Conservation (phyloP, 2,113 vertebrate genomes). For the Xiphorhynchus elegans region DNA sequence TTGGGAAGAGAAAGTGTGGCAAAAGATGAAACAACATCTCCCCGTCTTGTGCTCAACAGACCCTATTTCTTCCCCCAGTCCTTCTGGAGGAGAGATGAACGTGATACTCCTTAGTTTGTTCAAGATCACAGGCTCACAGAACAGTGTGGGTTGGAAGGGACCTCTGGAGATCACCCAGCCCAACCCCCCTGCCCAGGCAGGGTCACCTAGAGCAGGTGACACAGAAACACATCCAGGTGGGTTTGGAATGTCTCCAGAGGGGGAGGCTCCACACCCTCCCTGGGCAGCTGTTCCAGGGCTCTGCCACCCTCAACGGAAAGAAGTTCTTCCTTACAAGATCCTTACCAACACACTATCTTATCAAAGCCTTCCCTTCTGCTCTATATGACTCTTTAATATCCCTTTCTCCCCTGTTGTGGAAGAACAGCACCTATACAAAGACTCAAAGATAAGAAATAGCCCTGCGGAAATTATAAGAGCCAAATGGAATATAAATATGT, state of each 20-base stretch:
- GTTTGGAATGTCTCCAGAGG: not conserved
- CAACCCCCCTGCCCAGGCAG: not conserved
- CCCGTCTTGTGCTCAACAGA: not conserved
- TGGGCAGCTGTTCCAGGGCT: not conserved
- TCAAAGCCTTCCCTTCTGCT: not conserved
- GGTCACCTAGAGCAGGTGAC: not conserved
- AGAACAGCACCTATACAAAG: not conserved
- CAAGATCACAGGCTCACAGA: not conserved
- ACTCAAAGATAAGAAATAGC: not conserved
- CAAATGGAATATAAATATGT: not conserved
- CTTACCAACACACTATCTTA: not conserved
- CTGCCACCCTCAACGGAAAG: not conserved
- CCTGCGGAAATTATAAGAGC: not conserved
- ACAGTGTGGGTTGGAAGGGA: not conserved
- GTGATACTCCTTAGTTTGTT: not conserved
- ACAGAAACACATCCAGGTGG: not conserved
- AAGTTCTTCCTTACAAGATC: not conserved
- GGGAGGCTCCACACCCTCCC: not conserved
- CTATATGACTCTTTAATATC: no score
- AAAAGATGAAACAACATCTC: not conserved
- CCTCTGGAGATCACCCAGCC: not conserved
- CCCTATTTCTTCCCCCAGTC: not conserved
- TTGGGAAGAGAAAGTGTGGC: not conserved
- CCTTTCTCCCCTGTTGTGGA: not conserved
- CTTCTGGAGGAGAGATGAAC: not conserved